Evolutionary conservation across 2,888 invertebrate genomes (phyloP).

Genomic region (Sceliomorpha sp.): DNA sequence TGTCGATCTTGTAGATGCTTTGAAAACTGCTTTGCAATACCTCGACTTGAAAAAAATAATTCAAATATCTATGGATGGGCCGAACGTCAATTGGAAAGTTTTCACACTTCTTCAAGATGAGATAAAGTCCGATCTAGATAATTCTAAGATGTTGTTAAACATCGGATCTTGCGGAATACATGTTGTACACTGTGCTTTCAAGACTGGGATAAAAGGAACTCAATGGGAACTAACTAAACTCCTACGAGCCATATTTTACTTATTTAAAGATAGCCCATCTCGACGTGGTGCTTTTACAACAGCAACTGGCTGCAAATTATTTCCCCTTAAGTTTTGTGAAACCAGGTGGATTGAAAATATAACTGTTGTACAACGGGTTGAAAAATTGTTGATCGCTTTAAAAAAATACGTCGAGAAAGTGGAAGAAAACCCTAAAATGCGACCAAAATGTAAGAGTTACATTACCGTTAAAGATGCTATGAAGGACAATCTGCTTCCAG

Average conservation of each 20-base stretch:
- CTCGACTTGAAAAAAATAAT: conserved; percentile 40
- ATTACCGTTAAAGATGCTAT: conserved; percentile 14
- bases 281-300: conserved; percentile 4
- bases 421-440: conserved; percentile 38
- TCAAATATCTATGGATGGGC: conserved; percentile 59
- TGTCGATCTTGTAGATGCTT: conserved; percentile 51
- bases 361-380: conserved; percentile 4
- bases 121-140: conserved; percentile 29
- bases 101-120: conserved; percentile 14
- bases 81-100: conserved; percentile 54
- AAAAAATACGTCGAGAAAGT: conserved; percentile 54
- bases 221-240: conserved; percentile 12
- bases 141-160: conserved; percentile 13
- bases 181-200: conserved; percentile 19
- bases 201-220: conserved; percentile 21
- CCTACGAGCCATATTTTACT: conserved; percentile 53
- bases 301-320: background rate
- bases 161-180: conserved; percentile 25
- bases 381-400: conserved; percentile 9
- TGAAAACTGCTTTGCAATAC: conserved; percentile 20
- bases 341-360: conserved; percentile 21
- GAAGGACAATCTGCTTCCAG: conserved; percentile 28
- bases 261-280: conserved; percentile 63
- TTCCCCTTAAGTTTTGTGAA: conserved; percentile 23
- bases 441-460: conserved; percentile 37